Evolutionary conservation across 2,888 invertebrate genomes (phyloP), one percentile per base, ranked within the genome.

Genomic region (Trachelus iudaicus): DNA sequence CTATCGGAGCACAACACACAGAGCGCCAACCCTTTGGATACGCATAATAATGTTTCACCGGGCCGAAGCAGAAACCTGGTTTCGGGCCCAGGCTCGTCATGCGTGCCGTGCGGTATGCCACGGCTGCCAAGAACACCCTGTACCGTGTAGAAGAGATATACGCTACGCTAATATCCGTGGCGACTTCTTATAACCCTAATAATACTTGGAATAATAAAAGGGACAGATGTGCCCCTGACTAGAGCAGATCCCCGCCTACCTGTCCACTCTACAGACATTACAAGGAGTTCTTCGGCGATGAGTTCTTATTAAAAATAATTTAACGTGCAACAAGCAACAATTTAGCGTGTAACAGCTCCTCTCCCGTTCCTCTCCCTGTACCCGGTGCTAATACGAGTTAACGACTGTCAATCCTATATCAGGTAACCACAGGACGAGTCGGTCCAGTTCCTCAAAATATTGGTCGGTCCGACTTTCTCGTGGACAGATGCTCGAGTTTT

Each of bases 21-120:
- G 68, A 81, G 82, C 80, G 81, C 78, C 84, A 88, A 89, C 88
- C 87, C 89, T 87, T 89, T 84, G 76, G 81, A 81, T 81, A 84
- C 83, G 83, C 84, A 83, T 82, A 84, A 81, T 81, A 81, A 84
- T 79, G 75, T 79, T 76, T 81, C 79, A 79, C 78, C 81, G 77
- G 79, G 78, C 81, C 73, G 9, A 35, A 71, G 31, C 71, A 33
- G 31, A 34, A 33, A 15, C 71, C 15, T 71, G 23, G 23, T 6
- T 15, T 56, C 23, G 56, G 23, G 56, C 56, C 34, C 77, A 77
- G 80, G 75, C 76, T 75, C 78, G 77, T 81, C 83, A 79, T 82
- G 80, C 76, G 81, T 79, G 76, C 34, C 73, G 69, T 69, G 76
- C 77, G 78, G 77, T 81, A 73, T 76, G 73, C 77, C 73, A 37